A percentile compares a stretch with the other conserved stretches of the same genome.
Evolutionary conservation across 2,113 vertebrate species (phyloP).

Genomic region (Cynoglossus semilaevis): DNA sequence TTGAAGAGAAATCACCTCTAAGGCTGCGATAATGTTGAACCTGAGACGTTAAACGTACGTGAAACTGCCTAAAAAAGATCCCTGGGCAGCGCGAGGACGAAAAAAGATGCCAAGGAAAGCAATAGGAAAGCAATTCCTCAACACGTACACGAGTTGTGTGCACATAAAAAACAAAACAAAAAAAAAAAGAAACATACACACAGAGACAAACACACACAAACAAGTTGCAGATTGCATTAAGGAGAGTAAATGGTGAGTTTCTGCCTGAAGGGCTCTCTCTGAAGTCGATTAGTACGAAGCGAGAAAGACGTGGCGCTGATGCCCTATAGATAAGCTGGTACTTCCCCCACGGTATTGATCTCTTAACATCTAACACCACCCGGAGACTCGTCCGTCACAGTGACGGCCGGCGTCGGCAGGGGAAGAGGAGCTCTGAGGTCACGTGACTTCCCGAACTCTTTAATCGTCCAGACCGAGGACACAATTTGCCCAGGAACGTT

Average conservation of each 20-base stretch:
- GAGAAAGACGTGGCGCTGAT: conserved; percentile 35
- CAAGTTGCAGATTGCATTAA: conserved; percentile 45
- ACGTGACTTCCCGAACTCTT: conserved; percentile 32
- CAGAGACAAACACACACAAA: neutral
- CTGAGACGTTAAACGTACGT: too few species aligned
- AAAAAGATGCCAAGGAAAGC: too few species aligned
- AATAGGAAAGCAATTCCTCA: too few species aligned
- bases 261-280: conserved; percentile 43
- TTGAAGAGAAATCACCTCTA: too few species aligned
- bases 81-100: too few species aligned
- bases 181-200: conserved; percentile 15
- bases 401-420: conserved; percentile 51
- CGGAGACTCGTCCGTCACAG: conserved; percentile 38
- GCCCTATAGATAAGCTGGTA: conserved; percentile 34
- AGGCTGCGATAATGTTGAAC: too few species aligned
- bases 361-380: conserved; percentile 31
- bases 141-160: too few species aligned
- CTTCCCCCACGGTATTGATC: conserved; percentile 57
- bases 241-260: conserved; percentile 12
- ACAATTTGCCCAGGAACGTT: conserved; percentile 30
- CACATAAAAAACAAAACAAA: conserved; percentile 1
- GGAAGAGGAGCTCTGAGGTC: conserved; percentile 32
- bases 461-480: conserved; percentile 18
- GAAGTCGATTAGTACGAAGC: conserved; percentile 41
- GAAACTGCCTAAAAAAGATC: too few species aligned